phyloP scores from a whole-genome alignment of 2,797 vertebrate genomes.

The Alouatta caraya region DNA sequence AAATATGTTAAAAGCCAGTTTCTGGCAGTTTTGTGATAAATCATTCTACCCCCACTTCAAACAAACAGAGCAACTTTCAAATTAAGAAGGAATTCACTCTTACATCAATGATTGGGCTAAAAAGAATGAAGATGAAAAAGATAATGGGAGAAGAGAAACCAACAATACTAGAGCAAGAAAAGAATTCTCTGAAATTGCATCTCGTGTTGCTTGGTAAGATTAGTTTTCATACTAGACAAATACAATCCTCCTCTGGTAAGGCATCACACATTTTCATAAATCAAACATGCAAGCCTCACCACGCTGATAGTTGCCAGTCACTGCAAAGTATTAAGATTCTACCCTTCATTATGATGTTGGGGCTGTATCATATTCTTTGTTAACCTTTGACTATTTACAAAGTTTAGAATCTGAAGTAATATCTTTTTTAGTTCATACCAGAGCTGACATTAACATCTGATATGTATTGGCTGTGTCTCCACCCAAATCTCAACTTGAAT shows the following conservation, averaged over 20 bases:
- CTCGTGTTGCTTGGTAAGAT: neutral
- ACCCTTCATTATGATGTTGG: neutral
- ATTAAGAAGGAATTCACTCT: conserved; percentile 1
- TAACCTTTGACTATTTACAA: neutral
- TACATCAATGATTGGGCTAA: neutral
- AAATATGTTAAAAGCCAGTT: conserved; percentile 23
- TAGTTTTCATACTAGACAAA: neutral
- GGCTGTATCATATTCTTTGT: neutral
- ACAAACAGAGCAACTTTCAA: neutral
- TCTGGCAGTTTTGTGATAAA: conserved; percentile 60
- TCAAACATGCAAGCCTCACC: neutral
- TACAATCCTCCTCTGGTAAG: neutral
- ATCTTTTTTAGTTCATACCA: neutral
- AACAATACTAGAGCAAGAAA: neutral
- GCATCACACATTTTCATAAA: neutral
- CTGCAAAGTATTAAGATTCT: neutral
- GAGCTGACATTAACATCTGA: neutral
- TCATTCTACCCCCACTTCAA: neutral
- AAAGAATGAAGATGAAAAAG: conserved; percentile 9
- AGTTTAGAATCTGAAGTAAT: neutral
- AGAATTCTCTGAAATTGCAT: neutral
- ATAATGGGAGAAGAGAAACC: neutral
- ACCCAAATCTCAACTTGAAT: neutral
- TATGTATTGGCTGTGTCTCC: neutral
- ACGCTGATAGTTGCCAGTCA: neutral